phyloP scores from a whole-genome alignment of 2,888 invertebrate genomes.

The Conomelus anceps region DNA sequence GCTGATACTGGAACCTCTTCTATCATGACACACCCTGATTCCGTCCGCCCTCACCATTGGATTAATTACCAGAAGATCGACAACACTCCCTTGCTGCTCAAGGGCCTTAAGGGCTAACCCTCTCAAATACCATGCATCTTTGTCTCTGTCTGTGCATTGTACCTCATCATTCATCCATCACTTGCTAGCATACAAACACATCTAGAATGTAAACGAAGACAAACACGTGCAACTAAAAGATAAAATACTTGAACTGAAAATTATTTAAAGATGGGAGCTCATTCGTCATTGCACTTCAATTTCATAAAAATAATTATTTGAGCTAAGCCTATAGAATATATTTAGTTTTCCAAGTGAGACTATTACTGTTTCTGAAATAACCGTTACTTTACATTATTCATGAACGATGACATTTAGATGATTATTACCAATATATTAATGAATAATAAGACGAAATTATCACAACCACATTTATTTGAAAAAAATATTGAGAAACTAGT shows the following conservation, averaged over 20 bases:
- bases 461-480: too few species aligned
- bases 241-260: neutral
- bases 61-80: neutral
- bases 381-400: neutral
- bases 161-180: neutral
- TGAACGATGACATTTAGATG: too few species aligned
- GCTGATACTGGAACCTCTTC: neutral
- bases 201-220: neutral
- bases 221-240: neutral
- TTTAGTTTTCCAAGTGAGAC: too few species aligned
- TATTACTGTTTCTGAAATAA: neutral
- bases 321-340: too few species aligned
- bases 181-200: neutral
- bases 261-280: neutral
- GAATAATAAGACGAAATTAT: too few species aligned
- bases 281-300: neutral
- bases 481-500: too few species aligned
- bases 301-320: neutral
- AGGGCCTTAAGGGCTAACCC: neutral
- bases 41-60: neutral
- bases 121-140: neutral
- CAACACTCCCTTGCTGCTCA: neutral
- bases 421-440: too few species aligned
- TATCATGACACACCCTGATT: neutral
- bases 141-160: neutral